Evolutionary conservation across 2,113 vertebrate genomes (phyloP), one percentile per base, ranked within the genome.

Genomic region (Odocoileus virginianus): DNA sequence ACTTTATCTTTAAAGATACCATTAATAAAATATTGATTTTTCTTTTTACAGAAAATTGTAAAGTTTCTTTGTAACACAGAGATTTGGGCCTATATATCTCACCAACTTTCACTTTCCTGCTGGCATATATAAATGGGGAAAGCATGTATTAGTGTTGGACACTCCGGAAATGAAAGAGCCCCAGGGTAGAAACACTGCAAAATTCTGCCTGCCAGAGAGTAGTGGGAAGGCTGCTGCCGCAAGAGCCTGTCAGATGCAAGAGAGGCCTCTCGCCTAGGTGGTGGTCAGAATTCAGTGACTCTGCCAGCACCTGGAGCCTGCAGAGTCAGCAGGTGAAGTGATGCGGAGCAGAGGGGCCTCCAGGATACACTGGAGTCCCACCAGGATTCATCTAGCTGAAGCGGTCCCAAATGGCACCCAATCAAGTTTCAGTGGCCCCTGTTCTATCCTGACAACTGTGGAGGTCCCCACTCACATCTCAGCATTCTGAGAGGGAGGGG

Each of bases 1-100:
- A 89, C 78, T 92, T 84, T 58, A 81, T 96, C 33, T 92, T 76
- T 90, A 94, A 95, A 96, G 45, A 57, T 91, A 74, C 40, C 89
- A 79, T 79, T 96, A 96, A 57, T 81, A 92, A 78, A 95, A 79
- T 64, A 94, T 85, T 93, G 88, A 95, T 89, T 94, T 95, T 92
- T 94, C 58, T 47, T 96, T 96, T 94, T 74, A 96, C 74, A 90
- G 95, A 92, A 94, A 95, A 92, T 87, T 36, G 55, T 94, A 74
- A 92, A 90, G 85, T 61, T 86, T 84, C 81, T 96, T 78, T 57
- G 1, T 90, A 89, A 83, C 57, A 87, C 40, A 64, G 94, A 89
- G 8, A 50, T 79, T 81, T 94, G 74, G 92, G 55, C 25, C n/a
- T 52, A 5, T 78, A 43, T 74, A 33, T 50, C 40, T 84, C 6